Conservation (phyloP, 2,113 vertebrate species). For the Chamaea fasciata region DNA sequence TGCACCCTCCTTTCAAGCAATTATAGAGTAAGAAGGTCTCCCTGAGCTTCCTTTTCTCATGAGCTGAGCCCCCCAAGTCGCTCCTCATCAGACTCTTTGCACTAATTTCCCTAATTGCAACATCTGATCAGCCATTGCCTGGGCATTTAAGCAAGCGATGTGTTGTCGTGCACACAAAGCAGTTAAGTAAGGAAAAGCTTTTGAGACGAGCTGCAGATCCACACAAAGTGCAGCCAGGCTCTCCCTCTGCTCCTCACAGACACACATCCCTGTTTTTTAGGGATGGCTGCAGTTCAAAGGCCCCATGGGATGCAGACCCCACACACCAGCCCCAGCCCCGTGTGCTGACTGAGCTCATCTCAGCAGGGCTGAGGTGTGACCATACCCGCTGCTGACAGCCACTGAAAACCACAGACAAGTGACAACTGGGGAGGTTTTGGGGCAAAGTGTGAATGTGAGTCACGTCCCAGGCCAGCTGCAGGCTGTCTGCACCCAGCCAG, state of each 20-base stretch:
- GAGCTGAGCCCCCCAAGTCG: background rate
- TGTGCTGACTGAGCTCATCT: background rate
- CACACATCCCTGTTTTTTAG: background rate
- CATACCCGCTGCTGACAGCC: background rate
- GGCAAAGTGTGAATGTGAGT: background rate
- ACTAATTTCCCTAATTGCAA: background rate
- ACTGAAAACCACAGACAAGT: background rate
- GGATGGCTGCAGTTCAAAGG: background rate
- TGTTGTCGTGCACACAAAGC: background rate
- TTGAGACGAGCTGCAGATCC: background rate
- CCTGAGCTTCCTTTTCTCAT: background rate
- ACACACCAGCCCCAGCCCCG: fast-evolving
- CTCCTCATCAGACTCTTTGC: background rate
- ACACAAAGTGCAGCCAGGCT: background rate
- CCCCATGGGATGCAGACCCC: background rate
- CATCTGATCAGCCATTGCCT: background rate
- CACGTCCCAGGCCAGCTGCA: background rate
- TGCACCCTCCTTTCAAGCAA: background rate
- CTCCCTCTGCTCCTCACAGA: background rate
- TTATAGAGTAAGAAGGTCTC: fast-evolving
- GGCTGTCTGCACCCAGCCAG: background rate
- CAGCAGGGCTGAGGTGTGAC: background rate
- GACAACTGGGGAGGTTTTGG: background rate
- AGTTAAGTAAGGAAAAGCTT: background rate
- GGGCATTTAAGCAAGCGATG: background rate